Conservation (phyloP, 2,888 invertebrate genomes). For the Leptopilina myrica region DNA sequence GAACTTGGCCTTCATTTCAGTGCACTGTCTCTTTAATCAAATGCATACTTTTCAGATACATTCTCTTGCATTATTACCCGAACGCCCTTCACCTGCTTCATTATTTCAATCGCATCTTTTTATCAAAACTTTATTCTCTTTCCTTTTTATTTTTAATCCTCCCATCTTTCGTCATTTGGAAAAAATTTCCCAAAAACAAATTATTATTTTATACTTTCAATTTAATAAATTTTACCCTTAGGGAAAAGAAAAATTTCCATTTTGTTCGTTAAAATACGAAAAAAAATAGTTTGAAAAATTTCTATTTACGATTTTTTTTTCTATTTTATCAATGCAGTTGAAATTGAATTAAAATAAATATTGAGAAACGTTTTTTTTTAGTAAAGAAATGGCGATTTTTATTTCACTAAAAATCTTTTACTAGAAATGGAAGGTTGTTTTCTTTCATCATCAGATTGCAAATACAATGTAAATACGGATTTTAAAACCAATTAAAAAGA, state of each 20-base stretch:
- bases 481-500: constrained; percentile 15
- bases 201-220: not conserved
- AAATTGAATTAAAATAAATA: constrained; percentile 15
- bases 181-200: not conserved
- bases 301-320: no score
- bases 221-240: no score
- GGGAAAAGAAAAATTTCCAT: no score
- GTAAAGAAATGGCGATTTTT: not conserved
- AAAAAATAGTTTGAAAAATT: no score
- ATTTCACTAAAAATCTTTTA: constrained; percentile 4
- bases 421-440: constrained; percentile 17
- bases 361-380: not conserved
- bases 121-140: not conserved
- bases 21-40: constrained; percentile 7
- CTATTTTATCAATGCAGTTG: not conserved
- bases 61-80: not conserved
- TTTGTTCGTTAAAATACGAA: no score
- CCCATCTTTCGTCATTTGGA: not conserved
- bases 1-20: constrained; percentile 10
- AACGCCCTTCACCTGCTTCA: constrained; percentile 16
- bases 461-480: constrained; percentile 13
- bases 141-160: not conserved
- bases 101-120: not conserved
- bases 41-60: not conserved
- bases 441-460: constrained; percentile 10